Percentiles rank a stretch among this genome's conserved stretches.
phyloP scores from a whole-genome alignment of 1,140 invertebrate species.

The Drosophila paulistorum region DNA sequence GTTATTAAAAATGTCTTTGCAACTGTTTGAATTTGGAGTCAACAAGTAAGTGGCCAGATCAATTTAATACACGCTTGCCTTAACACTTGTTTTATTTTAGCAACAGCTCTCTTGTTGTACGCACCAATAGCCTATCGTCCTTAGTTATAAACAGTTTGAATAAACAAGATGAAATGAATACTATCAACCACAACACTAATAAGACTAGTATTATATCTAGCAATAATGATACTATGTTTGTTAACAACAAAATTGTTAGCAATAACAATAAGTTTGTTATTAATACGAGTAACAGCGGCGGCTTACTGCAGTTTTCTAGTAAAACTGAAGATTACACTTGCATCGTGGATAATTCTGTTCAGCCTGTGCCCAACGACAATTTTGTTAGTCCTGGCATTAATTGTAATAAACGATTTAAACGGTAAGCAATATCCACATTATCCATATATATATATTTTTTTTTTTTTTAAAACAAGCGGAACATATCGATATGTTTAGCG shows the following conservation, averaged over 20 bases:
- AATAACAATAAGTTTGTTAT: neutral
- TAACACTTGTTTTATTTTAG: neutral
- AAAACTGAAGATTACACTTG: neutral
- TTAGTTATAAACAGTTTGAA: neutral
- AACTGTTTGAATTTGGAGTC: neutral
- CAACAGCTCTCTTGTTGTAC: neutral
- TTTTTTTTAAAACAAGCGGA: neutral
- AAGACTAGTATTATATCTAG: neutral
- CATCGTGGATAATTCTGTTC: neutral
- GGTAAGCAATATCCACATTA: neutral
- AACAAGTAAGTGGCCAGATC: neutral
- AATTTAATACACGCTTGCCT: slow-evolving; percentile 15
- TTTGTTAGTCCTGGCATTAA: too few species aligned
- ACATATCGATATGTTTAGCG: neutral
- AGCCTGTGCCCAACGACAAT: neutral
- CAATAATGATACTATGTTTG: neutral
- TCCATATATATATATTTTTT: too few species aligned
- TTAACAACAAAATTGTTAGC: neutral
- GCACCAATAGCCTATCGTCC: slow-evolving; percentile 14
- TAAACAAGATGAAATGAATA: neutral
- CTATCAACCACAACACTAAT: neutral
- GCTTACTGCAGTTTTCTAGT: neutral
- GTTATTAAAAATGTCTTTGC: neutral
- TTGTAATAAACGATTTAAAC: too few species aligned
- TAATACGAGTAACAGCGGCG: neutral